phyloP scores from a whole-genome alignment of 2,113 vertebrate species.

The Etheostoma spectabile region DNA sequence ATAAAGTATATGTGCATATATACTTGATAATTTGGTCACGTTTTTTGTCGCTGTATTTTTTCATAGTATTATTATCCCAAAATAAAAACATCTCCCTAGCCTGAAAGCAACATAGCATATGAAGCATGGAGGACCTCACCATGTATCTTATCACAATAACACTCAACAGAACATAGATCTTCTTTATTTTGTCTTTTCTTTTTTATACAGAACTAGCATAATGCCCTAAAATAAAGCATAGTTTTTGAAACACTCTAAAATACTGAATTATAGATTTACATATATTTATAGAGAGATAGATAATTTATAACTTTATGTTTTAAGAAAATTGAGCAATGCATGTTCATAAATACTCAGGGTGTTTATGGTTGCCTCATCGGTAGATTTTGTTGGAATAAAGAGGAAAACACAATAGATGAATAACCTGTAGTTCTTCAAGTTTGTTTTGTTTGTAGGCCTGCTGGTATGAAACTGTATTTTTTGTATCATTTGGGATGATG shows the following conservation, averaged over 20 bases:
- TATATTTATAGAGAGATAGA: conserved; percentile 67
- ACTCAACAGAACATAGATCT: conserved; percentile 59
- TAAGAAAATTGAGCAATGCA: conserved; percentile 56
- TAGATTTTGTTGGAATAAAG: conserved; percentile 16
- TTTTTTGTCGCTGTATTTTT: conserved; percentile 84
- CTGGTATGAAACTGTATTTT: background rate
- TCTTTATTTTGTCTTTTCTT: conserved; percentile 50
- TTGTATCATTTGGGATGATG: background rate
- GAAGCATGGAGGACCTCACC: conserved; percentile 48
- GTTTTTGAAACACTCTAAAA: conserved; percentile 71
- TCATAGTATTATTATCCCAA: conserved; percentile 76
- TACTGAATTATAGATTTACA: conserved; percentile 77
- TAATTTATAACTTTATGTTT: conserved; percentile 47
- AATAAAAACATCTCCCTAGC: conserved; percentile 78
- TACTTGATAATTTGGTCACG: conserved; percentile 74
- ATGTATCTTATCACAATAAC: conserved; percentile 64
- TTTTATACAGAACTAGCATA: conserved; percentile 73
- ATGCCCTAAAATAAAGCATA: conserved; percentile 85
- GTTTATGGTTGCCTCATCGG: conserved; percentile 30
- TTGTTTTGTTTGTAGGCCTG: background rate
- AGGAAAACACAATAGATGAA: background rate
- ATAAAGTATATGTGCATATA: conserved; percentile 64
- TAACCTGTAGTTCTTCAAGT: conserved; percentile 6
- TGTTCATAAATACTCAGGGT: conserved; percentile 54
- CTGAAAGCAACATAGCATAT: conserved; percentile 65